These are phyloP conservation scores for Oscheius sp. DNA, from an alignment of 2,888 invertebrate species.

Conservation along the genomic window DNA sequence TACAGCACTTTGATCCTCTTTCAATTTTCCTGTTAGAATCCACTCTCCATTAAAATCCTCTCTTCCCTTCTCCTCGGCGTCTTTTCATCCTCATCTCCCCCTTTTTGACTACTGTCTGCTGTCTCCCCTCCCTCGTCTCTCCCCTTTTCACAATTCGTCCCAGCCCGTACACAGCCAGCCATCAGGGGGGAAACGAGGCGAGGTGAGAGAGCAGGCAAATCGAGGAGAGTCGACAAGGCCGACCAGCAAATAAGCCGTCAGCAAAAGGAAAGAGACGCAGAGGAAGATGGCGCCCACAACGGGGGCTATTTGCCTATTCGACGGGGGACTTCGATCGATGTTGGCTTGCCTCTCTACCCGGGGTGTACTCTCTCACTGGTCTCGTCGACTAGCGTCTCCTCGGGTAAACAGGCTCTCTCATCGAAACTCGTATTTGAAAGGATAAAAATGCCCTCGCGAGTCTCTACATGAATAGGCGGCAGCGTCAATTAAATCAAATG, in stretches of 20 bases:
- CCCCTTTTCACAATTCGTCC: conserved; percentile 13
- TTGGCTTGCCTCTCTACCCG: conserved; percentile 14
- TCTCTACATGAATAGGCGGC: too few species aligned
- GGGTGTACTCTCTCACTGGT: conserved; percentile 26
- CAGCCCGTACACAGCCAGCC: conserved; percentile 23
- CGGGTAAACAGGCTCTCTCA: conserved; percentile 16
- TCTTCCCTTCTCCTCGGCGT: background rate
- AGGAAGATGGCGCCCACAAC: background rate
- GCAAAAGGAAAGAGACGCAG: conserved; percentile 31
- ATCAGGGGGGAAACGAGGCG: background rate
- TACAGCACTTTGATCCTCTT: too few species aligned
- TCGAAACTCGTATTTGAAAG: conserved; percentile 17
- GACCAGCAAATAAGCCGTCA: conserved; percentile 29
- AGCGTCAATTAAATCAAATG: too few species aligned
- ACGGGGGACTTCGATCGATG: conserved; percentile 29
- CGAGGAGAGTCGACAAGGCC: conserved; percentile 8
- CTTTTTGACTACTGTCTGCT: conserved; percentile 9
- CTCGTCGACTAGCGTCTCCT: background rate
- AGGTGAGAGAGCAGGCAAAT: conserved; percentile 16
- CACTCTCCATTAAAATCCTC: too few species aligned
- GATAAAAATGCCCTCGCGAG: conserved; percentile 14
- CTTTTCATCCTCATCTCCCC: background rate
- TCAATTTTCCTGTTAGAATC: too few species aligned
- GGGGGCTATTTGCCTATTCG: conserved; percentile 32
- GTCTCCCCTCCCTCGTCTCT: conserved; percentile 15